Evolutionary conservation across 2,113 vertebrate species (phyloP), one percentile per base, ranked within the genome.

Genomic region (Rhynchomys soricoides): DNA sequence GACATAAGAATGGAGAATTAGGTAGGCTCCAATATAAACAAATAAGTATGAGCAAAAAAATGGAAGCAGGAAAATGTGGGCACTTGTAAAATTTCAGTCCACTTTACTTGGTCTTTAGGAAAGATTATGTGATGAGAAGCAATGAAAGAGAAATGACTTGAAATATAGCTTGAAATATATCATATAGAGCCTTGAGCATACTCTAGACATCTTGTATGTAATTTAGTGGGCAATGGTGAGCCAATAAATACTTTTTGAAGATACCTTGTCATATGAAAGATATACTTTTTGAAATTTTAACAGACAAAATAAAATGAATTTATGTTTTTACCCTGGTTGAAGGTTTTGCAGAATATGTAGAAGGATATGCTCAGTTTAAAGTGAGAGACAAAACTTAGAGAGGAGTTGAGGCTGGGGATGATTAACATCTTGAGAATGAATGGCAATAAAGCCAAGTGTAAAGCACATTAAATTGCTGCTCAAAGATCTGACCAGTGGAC

Each of bases 191-290:
- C 59, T 83, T 85, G 81, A 94, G 75, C 74, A 50, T 43, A 57
- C 57, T 40, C 2, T 45, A 73, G 86, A 95, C 57, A 91, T n/a
- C 75, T 88, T 93, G 40, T 50, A 29, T n/a, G 37, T 82, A 94
- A 96, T 91, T 96, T 81, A 95, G 24, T 43, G 71, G 37, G 40
- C 90, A 97, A 95, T 70, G 82, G 90, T 34, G 24, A 93, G n/a
- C 40, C 15, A 48, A 68, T 82, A 85, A 87, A 75, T 29, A 70
- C 50, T 92, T 73, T 91, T 91, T 93, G 19, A 50, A 90, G n/a
- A 95, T 96, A 93, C 3, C 70, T 4, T 86, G 92, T 88, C 50
- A 82, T 77, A 73, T 86, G 70, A 91, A 96, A 91, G 82, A 89
- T 55, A 57, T 10, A 40, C 45, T 74, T 73, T 95, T 86, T 93